phyloP scores from a whole-genome alignment of 2,888 invertebrate genomes.

The Clanis bilineata region DNA sequence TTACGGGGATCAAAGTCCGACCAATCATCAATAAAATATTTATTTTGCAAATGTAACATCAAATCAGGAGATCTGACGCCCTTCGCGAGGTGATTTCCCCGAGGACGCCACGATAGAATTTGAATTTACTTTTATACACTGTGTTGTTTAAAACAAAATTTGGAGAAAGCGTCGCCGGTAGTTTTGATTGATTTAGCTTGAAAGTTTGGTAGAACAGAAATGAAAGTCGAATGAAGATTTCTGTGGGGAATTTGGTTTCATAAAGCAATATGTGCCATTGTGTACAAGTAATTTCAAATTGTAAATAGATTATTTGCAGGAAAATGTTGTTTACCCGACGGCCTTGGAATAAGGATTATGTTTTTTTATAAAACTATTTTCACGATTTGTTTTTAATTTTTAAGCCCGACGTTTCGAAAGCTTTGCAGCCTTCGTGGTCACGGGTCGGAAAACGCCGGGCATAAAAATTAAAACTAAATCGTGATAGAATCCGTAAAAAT shows the following conservation, averaged over 20 bases:
- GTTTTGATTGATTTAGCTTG: constrained; percentile 5
- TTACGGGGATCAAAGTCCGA: constrained; percentile 46
- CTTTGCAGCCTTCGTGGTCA: no score
- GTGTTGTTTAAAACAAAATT: constrained; percentile 42
- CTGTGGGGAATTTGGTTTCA: neutral
- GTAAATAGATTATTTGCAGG: no score
- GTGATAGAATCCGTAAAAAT: no score
- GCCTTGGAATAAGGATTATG: no score
- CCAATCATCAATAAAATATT: constrained; percentile 60
- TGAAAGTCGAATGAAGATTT: neutral
- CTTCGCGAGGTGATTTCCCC: constrained; percentile 61
- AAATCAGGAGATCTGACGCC: constrained; percentile 52
- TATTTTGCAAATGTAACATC: constrained; percentile 53
- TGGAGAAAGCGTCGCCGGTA: constrained; percentile 17
- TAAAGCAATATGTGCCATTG: neutral
- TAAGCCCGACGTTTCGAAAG: no score
- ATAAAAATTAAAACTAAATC: no score
- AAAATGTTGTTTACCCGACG: no score
- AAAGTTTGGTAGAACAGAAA: neutral
- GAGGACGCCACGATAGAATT: constrained; percentile 49
- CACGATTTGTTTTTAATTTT: no score
- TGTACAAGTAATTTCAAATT: no score
- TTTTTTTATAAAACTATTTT: no score
- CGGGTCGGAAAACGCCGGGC: no score
- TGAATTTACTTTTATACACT: constrained; percentile 58